These are phyloP conservation scores for Lepidothrix coronata DNA, from an alignment of 2,113 vertebrate genomes.

Conservation along the genomic window DNA sequence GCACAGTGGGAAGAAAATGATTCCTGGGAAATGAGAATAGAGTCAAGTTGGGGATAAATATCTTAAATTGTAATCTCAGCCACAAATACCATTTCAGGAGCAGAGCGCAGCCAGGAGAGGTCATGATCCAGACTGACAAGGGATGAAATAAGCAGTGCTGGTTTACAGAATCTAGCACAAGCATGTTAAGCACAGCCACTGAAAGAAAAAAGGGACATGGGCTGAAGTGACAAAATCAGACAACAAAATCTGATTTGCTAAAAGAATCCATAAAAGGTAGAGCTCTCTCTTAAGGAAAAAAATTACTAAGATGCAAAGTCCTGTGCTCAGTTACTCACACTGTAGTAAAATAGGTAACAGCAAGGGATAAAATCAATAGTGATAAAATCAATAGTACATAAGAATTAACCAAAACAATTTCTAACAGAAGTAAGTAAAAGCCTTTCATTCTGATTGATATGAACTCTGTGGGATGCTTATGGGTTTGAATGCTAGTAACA, in stretches of 20 bases:
- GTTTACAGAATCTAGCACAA: background rate
- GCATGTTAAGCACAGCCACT: background rate
- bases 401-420: background rate
- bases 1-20: constrained; percentile 5
- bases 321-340: background rate
- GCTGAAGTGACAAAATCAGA: background rate
- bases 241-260: background rate
- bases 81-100: constrained; percentile 28
- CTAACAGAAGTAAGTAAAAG: background rate
- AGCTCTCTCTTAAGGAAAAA: background rate
- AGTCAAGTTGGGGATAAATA: constrained; percentile 15
- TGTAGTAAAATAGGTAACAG: background rate
- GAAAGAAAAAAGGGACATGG: background rate
- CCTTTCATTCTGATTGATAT: background rate
- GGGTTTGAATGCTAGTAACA: background rate
- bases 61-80: constrained; percentile 8
- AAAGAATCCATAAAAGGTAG: background rate
- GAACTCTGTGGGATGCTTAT: background rate
- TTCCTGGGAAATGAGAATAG: background rate
- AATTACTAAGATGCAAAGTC: background rate
- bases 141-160: background rate
- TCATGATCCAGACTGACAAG: background rate
- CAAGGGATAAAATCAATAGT: background rate
- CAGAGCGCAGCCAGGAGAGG: background rate
- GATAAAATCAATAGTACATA: background rate